phyloP scores from a whole-genome alignment of 2,113 vertebrate genomes.

The Clarias macrocephalus region DNA sequence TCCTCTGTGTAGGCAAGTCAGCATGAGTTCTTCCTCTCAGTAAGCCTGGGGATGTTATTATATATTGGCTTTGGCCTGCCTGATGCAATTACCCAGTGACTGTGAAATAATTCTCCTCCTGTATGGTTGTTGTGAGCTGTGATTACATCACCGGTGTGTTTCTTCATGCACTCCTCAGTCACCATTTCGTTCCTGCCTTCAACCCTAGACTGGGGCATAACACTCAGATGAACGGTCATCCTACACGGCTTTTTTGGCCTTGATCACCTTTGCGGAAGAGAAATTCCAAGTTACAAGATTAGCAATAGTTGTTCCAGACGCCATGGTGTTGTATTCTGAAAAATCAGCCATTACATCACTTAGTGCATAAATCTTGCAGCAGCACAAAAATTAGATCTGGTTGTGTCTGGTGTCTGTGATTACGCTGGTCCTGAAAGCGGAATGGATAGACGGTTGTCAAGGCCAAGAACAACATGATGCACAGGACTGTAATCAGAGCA shows the following conservation, averaged over 20 bases:
- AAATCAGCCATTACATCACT: neutral
- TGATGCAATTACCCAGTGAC: neutral
- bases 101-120: neutral
- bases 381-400: neutral
- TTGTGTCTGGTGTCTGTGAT: neutral
- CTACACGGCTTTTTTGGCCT: neutral
- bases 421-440: neutral
- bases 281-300: neutral
- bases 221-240: neutral
- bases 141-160: neutral
- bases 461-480: slow-evolving; percentile 27
- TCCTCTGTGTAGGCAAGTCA: neutral
- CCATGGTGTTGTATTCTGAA: neutral
- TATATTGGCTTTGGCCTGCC: neutral
- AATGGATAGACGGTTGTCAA: neutral
- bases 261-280: neutral
- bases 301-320: neutral
- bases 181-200: neutral
- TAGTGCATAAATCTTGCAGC: neutral
- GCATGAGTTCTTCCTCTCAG: neutral
- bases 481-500: slow-evolving; percentile 42
- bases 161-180: neutral
- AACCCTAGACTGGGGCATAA: neutral
- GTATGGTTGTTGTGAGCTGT: neutral
- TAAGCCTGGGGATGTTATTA: neutral